These are phyloP conservation scores for Plotosus lineatus DNA, from an alignment of 2,113 vertebrate species.

Conservation along the genomic window DNA sequence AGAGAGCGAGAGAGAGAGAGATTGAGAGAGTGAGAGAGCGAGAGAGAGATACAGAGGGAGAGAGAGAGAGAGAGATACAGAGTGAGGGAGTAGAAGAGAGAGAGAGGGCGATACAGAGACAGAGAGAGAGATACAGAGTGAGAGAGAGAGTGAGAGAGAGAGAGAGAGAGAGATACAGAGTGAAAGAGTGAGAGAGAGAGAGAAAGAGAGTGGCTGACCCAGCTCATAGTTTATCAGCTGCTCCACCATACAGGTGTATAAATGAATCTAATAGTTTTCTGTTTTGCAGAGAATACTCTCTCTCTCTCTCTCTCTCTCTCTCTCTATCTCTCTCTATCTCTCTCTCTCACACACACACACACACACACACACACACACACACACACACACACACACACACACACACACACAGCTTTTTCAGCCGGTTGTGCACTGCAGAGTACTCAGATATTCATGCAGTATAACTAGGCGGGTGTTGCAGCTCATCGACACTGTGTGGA, in stretches of 20 bases:
- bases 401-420: neutral
- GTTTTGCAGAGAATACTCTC: neutral
- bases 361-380: neutral
- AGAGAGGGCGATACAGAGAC: too few relatives aligned
- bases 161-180: too few relatives aligned
- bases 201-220: neutral
- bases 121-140: too few relatives aligned
- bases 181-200: neutral
- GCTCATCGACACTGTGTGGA: neutral
- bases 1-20: too few relatives aligned
- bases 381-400: neutral
- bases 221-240: neutral
- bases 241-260: neutral
- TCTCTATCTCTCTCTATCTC: too few relatives aligned
- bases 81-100: too few relatives aligned
- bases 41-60: too few relatives aligned
- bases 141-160: too few relatives aligned
- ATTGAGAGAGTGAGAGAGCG: too few relatives aligned
- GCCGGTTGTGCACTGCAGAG: neutral
- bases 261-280: neutral
- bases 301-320: too few relatives aligned
- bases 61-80: too few relatives aligned
- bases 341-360: neutral
- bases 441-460: neutral
- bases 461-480: neutral